Conservation (phyloP, 1,140 invertebrate species). For the Diorhabda sublineata region DNA sequence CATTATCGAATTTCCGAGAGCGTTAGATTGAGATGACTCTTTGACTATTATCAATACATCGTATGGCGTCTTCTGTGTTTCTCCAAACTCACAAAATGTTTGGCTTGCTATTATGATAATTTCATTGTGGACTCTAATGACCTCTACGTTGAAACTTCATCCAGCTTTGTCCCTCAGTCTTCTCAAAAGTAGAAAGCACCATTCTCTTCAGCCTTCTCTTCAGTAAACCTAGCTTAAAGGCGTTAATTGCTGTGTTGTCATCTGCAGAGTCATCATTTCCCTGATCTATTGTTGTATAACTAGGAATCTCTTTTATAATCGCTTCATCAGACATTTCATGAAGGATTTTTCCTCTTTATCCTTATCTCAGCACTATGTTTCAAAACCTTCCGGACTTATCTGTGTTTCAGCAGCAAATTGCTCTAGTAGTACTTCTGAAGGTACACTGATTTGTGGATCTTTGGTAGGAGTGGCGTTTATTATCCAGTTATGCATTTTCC, state of each 20-base stretch:
- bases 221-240: conserved; percentile 41
- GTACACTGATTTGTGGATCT: conserved; percentile 6
- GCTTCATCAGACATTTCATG: conserved; percentile 14
- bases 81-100: no score
- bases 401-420: neutral
- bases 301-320: conserved; percentile 20
- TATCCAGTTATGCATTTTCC: no score
- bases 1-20: no score
- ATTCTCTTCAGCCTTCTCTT: conserved; percentile 44
- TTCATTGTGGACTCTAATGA: no score
- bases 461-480: conserved; percentile 35
- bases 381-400: conserved; percentile 24
- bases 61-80: no score
- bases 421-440: no score
- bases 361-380: conserved; percentile 23
- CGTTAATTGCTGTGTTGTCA: conserved; percentile 37
- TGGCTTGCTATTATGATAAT: no score
- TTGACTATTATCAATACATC: no score
- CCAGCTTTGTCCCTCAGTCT: conserved; percentile 41
- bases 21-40: no score
- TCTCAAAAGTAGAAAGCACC: conserved; percentile 42
- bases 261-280: conserved; percentile 34
- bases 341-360: conserved; percentile 21
- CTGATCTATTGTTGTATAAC: conserved; percentile 17
- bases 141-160: no score